Conservation (phyloP, 2,888 invertebrate species). For the Cerceris rybyensis region DNA sequence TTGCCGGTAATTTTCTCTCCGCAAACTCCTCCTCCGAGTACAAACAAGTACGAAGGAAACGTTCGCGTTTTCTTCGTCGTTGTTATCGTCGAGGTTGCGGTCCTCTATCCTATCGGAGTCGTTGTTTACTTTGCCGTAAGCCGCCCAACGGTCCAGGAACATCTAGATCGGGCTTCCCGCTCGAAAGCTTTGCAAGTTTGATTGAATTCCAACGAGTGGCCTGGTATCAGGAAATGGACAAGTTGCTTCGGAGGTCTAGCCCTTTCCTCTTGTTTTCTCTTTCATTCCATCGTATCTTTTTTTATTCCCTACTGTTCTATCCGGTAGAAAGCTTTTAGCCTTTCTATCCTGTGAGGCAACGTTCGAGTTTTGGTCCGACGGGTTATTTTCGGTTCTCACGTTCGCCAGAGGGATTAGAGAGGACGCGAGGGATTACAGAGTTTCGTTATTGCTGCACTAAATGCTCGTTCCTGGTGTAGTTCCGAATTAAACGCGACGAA, state of each 20-base stretch:
- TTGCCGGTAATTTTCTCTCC: slow-evolving; percentile 57
- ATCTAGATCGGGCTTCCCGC: slow-evolving; percentile 31
- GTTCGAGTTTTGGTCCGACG: slow-evolving; percentile 23
- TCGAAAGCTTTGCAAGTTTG: slow-evolving; percentile 74
- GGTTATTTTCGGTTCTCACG: slow-evolving; percentile 61
- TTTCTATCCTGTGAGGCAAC: slow-evolving; percentile 22
- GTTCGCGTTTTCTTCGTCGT: slow-evolving; percentile 43
- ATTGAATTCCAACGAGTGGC: slow-evolving; percentile 69
- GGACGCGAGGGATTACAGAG: slow-evolving; percentile 56
- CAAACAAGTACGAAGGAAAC: slow-evolving; percentile 48
- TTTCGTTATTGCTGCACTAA: slow-evolving; percentile 58
- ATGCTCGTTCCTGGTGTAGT: slow-evolving; percentile 48
- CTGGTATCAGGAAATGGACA: slow-evolving; percentile 67
- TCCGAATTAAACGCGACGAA: slow-evolving; percentile 41
- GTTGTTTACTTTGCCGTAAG: slow-evolving; percentile 61
- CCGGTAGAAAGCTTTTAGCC: slow-evolving; percentile 45
- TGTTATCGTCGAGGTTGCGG: slow-evolving; percentile 51
- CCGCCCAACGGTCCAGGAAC: slow-evolving; percentile 15
- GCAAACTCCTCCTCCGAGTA: slow-evolving; percentile 41
- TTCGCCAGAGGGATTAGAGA: slow-evolving; percentile 51
- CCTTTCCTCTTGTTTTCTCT: not conserved
- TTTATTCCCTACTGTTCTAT: not conserved
- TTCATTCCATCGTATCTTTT: not conserved
- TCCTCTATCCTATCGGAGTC: slow-evolving; percentile 28
- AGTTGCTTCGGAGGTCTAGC: slow-evolving; percentile 56